Evolutionary conservation across 2,888 invertebrate genomes (phyloP).

Genomic region (Priocnemis perturbator): DNA sequence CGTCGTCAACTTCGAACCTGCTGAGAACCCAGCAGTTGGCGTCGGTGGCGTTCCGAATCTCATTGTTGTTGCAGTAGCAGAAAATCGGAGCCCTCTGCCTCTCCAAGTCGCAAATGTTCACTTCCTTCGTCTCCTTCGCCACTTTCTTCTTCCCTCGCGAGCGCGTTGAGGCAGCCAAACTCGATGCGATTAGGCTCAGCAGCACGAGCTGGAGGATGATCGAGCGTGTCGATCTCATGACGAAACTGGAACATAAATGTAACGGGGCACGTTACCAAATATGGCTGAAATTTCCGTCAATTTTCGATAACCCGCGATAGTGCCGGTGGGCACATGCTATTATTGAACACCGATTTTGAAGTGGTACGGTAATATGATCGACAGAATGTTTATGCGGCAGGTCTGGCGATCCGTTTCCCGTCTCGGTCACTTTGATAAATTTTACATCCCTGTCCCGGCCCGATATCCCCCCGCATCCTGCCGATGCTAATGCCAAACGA

Average conservation of each 20-base stretch:
- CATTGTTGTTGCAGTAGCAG: constrained; percentile 81
- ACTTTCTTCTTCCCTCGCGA: constrained; percentile 63
- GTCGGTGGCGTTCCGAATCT: constrained; percentile 79
- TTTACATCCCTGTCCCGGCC: too few relatives aligned
- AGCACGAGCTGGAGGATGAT: constrained; percentile 24
- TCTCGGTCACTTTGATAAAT: too few relatives aligned
- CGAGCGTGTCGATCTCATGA: constrained; percentile 23
- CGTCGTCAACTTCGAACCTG: constrained; percentile 81
- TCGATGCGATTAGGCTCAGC: constrained; percentile 40
- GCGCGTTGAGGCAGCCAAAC: constrained; percentile 47
- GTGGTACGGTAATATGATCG: too few relatives aligned
- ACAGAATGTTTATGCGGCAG: too few relatives aligned
- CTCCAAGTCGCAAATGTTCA: constrained; percentile 79
- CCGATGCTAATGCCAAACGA: too few relatives aligned
- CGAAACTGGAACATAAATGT: constrained; percentile 32
- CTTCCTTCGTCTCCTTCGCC: constrained; percentile 58
- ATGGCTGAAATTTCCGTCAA: too few relatives aligned
- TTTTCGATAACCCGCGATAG: too few relatives aligned
- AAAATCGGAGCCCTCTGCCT: constrained; percentile 79
- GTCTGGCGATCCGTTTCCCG: too few relatives aligned
- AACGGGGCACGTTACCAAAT: too few relatives aligned
- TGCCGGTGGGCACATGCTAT: too few relatives aligned
- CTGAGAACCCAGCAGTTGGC: constrained; percentile 88
- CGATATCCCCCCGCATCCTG: too few relatives aligned
- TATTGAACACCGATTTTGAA: too few relatives aligned